phyloP scores from a whole-genome alignment of 2,797 vertebrate species.

The Margarornis squamiger region DNA sequence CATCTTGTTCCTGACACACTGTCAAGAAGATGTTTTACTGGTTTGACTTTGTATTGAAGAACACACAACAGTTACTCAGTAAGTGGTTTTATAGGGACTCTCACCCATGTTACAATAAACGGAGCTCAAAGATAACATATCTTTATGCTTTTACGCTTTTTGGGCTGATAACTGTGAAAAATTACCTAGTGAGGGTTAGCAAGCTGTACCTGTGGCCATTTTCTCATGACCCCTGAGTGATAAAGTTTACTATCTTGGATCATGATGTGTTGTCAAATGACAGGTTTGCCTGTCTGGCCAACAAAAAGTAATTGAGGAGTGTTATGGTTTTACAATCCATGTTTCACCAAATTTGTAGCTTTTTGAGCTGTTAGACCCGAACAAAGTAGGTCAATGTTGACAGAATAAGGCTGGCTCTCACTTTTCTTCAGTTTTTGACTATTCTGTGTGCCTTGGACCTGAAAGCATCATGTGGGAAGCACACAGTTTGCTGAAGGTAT shows the following conservation, averaged over 20 bases:
- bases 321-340: constrained; percentile 72
- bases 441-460: neutral
- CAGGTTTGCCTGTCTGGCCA: constrained; percentile 79
- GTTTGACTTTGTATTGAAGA: constrained; percentile 73
- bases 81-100: constrained; percentile 75
- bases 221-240: constrained; percentile 78
- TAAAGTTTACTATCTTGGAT: constrained; percentile 78
- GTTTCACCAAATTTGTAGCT: constrained; percentile 73
- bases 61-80: constrained; percentile 70
- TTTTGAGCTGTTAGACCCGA: constrained; percentile 79
- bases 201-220: constrained; percentile 75
- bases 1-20: constrained; percentile 68
- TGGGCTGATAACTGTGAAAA: constrained; percentile 81
- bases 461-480: neutral
- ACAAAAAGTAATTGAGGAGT: constrained; percentile 78
- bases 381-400: constrained; percentile 76
- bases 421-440: constrained; percentile 32
- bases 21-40: constrained; percentile 75
- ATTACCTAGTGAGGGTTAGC: constrained; percentile 76
- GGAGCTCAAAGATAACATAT: constrained; percentile 73
- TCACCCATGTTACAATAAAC: constrained; percentile 75
- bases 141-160: constrained; percentile 76
- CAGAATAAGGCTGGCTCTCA: constrained; percentile 67
- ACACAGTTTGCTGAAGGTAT: neutral
- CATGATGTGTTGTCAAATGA: constrained; percentile 75